Base-by-base conservation (phyloP, 1,140 invertebrate genomes). In the Pseudomyrmex flavicornis region DNA sequence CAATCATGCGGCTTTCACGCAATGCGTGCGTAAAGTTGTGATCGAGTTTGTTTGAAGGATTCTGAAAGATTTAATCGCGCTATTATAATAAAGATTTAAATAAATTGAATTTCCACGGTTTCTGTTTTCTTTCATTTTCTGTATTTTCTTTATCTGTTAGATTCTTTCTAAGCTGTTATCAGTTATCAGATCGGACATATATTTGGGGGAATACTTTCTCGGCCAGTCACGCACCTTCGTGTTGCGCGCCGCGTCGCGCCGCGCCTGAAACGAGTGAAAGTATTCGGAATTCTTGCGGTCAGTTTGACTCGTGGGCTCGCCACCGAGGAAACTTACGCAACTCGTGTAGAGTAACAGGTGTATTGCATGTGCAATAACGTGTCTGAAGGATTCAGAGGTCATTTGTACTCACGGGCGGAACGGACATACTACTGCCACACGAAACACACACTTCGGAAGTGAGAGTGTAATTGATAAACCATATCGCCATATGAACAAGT, bases 291-390 rank as follows among this genome's bases (percentile, higher is more conserved):
- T 91, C 89, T 88, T 91, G 82, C 79, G 84, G 83, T 79, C 85
- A 89, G 85, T 84, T 83, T 70, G 79, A 84, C 70, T 80, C 84
- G 85, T 74, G 85, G 74, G 84, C 82, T 86, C 84, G 77, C 84
- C 88, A 80, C 74, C 69, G 80, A 90, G 80, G 73, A 83, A 70
- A 88, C 75, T 91, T 91, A 91, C 90, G 90, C 85, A 91, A 91
- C 50, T 70, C 79, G 35, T 35, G 83, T 91, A 90, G 80, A 86
- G 89, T 91, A 93, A 92, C 92, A 93, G 92, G 92, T 93, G 92
- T 88, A 93, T 92, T 92, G 88, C 83, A 90, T 90, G 90, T 90
- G 90, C 90, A 91, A 91, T 88, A 90, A 88, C 87, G 88, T 83
- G 80, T 83, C 68, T 68, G 62, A 4, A 65, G 46, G 82, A 68